phyloP scores from a whole-genome alignment of 2,888 invertebrate genomes.

The Chymomyza fuscimana region DNA sequence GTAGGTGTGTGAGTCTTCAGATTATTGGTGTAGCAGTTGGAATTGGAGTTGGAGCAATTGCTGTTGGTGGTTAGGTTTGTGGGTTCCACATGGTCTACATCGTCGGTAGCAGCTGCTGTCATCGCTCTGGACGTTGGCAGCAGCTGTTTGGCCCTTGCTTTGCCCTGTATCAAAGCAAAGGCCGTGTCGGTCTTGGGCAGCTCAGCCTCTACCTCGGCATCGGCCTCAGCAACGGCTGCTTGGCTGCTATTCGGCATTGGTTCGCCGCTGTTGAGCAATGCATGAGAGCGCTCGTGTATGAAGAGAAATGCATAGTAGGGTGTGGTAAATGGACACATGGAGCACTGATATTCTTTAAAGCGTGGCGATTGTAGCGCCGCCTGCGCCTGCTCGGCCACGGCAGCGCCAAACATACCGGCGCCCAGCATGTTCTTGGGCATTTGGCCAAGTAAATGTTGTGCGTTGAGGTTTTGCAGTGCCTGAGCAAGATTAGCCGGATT shows the following conservation, averaged over 20 bases:
- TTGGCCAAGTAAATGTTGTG: slow-evolving; percentile 73
- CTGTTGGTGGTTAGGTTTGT: slow-evolving; percentile 75
- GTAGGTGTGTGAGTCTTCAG: slow-evolving; percentile 32
- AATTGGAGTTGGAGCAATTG: slow-evolving; percentile 82
- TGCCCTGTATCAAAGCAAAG: slow-evolving; percentile 34
- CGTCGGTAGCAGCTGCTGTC: slow-evolving; percentile 16
- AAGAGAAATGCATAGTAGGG: slow-evolving; percentile 93
- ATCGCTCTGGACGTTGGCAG: slow-evolving; percentile 15
- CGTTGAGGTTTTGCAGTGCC: slow-evolving; percentile 73
- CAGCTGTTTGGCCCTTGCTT: slow-evolving; percentile 35
- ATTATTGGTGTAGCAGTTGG: slow-evolving; percentile 23
- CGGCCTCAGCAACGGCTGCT: slow-evolving; percentile 5
- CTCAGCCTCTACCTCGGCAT: slow-evolving; percentile 39
- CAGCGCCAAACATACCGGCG: slow-evolving; percentile 63
- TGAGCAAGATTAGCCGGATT: slow-evolving; percentile 76
- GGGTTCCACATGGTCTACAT: slow-evolving; percentile 47
- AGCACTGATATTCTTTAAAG: slow-evolving; percentile 91
- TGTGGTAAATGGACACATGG: slow-evolving; percentile 93
- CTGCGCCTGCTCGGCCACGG: slow-evolving; percentile 64
- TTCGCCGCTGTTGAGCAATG: slow-evolving; percentile 68
- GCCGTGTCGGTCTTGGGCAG: slow-evolving; percentile 35
- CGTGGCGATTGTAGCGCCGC: slow-evolving; percentile 63
- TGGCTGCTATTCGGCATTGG: slow-evolving; percentile 18
- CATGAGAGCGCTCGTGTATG: slow-evolving; percentile 94
- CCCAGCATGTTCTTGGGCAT: slow-evolving; percentile 73